Evolutionary conservation across 2,888 invertebrate species (phyloP), one percentile per base, ranked within the genome.

Genomic region (Agrochola circellaris): DNA sequence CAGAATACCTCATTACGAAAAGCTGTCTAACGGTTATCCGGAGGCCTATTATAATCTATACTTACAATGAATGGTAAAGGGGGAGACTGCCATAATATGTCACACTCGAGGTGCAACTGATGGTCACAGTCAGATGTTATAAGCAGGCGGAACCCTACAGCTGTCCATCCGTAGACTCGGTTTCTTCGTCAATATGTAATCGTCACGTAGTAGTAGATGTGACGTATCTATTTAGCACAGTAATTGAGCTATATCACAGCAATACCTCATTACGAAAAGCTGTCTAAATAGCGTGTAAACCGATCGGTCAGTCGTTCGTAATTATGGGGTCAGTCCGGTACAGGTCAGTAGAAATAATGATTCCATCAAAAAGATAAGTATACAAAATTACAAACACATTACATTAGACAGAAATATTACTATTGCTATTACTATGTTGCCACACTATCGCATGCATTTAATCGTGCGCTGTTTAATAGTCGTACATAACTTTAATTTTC

Each of bases 261-360:
- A 73, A 34, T 64, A 65, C 26, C 51, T 51, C 42, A 65, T 65
- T 65, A 51, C 13, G 11, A 81, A 78, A 73, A 58, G 30, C 38
- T 23, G 38, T 48, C n/a, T 72, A 58, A 80, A 73, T 60, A 60
- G 74, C 78, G 74, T 65, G 65, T 81, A 73, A 65, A 60, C 1
- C 42, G 38, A 23, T 68, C 23, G n/a, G 34, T n/a, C 34, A 11
- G 3, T n/a, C 45, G 2, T 23, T n/a, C 60, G 42, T 73, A 74
- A 81, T 74, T 54, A 74, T 38, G 30, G 66, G 66, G 61, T 74
- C 66, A 79, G 45, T 61, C 17, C 23, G 15, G 38, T 38, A 51
- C 65, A 82, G 68, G 67, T 82, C 82, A 76, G 67, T 45, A 30
- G 45, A 79, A 79, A 82, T 80, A 82, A 82, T 82, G 82, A 83